Base-by-base conservation (phyloP, 2,888 invertebrate genomes). In the Mylabris sibirica region DNA sequence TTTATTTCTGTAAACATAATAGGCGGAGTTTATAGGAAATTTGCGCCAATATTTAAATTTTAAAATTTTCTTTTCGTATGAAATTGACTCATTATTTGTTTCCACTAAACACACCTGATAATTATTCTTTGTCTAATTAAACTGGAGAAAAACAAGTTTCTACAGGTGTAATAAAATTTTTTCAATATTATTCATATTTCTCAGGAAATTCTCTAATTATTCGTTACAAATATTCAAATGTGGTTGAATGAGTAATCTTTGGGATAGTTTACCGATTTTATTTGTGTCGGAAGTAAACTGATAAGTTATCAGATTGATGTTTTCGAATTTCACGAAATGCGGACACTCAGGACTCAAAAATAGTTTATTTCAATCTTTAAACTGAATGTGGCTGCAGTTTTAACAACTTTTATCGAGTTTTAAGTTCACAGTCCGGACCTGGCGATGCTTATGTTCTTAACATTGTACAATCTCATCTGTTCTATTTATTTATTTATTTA, bases 1-100 rank as follows among this genome's bases (percentile, higher is more conserved):
- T 35, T 74, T 69, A 59, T 49, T 35, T 72, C 67, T 22, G 22
- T 53, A 53, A 53, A 53, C 53, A 53, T 22, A 53, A 53, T 53
- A 9, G 53, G 53, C 49, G 22, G 53, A 22, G 53, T 22, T 22
- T 22, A 53, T 14, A 2, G 53, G 11, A 20, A 53, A 9, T 53
- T 30, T 53, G 53, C 53, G 53, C 9, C 20, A 53, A 20, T 22
- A 53, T 53, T 53, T 22, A 22, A 53, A 22, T 53, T 20, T 22
- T 12, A 20, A 53, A 53, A 53, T 53, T 53, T 9, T 53, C 22
- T 49, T 20, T 49, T 22, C 8, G 22, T 53, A 11, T 3, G 1
- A 20, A 17, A 41, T 35, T 35, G 35, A 35, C 35, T 12, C 35
- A 35, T 11, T 35, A 35, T 35, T 35, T 12, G 35, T 44, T n/a